These are phyloP conservation scores for Muscina levida DNA, from an alignment of 2,888 invertebrate species.

Conservation along the genomic window DNA sequence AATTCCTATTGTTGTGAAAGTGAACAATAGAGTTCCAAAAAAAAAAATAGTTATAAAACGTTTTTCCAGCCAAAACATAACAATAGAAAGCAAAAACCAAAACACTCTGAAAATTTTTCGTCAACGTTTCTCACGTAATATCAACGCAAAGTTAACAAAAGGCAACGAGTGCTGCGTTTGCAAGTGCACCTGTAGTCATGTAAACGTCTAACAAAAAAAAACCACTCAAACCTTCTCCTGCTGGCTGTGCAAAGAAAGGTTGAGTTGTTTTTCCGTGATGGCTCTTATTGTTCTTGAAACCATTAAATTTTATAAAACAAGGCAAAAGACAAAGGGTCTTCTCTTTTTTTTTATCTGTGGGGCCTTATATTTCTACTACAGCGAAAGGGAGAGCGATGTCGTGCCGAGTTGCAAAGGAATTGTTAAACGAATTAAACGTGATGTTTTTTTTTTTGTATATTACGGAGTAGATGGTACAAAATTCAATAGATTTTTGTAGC, in stretches of 20 bases:
- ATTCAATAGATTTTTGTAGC: background rate
- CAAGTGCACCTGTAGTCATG: slow-evolving; percentile 59
- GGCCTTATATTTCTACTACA: no score
- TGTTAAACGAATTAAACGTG: slow-evolving; percentile 26
- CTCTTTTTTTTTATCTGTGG: no score
- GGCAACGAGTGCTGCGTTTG: slow-evolving; percentile 12
- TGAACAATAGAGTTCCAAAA: slow-evolving; percentile 16
- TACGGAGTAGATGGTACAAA: background rate
- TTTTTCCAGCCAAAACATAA: slow-evolving; percentile 34
- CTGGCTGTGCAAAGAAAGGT: background rate
- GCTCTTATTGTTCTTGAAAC: slow-evolving; percentile 59
- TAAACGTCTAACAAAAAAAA: slow-evolving; percentile 5
- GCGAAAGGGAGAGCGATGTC: slow-evolving; percentile 44
- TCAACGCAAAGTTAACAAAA: background rate
- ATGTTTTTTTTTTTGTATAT: no score
- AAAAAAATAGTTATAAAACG: slow-evolving; percentile 26
- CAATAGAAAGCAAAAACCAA: slow-evolving; percentile 14
- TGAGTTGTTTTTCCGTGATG: slow-evolving; percentile 46
- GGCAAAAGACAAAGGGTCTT: slow-evolving; percentile 20
- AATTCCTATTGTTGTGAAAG: background rate
- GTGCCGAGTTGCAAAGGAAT: slow-evolving; percentile 52
- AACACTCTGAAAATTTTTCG: background rate
- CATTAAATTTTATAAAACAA: slow-evolving; percentile 46
- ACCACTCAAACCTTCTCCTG: background rate
- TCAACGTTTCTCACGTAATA: slow-evolving; percentile 58